Evolutionary conservation across 2,113 vertebrate species (phyloP).

Genomic region (Eulacestoma nigropectus): DNA sequence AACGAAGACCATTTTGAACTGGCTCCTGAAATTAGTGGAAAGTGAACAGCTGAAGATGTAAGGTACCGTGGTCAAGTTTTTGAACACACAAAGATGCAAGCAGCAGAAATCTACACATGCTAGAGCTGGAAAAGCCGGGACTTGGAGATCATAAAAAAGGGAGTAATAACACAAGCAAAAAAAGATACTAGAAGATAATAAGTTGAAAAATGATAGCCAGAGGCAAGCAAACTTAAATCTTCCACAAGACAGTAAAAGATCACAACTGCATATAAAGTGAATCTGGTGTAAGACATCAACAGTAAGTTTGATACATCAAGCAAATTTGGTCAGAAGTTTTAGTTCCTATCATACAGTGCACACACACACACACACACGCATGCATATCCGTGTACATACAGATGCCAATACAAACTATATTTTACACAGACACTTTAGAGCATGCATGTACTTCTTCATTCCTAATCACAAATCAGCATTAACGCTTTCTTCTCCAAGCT

Average conservation of each 20-base stretch:
- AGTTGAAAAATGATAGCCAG: background rate
- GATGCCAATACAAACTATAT: background rate
- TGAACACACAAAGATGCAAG: background rate
- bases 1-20: background rate
- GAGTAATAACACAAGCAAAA: background rate
- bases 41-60: background rate
- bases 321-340: background rate
- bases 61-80: background rate
- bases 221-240: background rate
- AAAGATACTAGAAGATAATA: background rate
- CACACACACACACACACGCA: background rate
- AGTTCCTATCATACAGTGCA: fast-evolving
- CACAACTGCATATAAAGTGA: background rate
- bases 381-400: fast-evolving
- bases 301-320: background rate
- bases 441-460: background rate
- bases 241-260: background rate
- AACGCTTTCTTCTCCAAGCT: background rate
- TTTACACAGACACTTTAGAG: background rate
- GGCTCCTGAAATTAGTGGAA: background rate
- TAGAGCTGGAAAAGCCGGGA: background rate
- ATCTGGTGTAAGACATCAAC: background rate
- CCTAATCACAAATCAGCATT: background rate
- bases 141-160: background rate
- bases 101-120: constrained; percentile 10